These are phyloP conservation scores for Solea solea DNA, from an alignment of 2,113 vertebrate genomes.

Conservation along the genomic window DNA sequence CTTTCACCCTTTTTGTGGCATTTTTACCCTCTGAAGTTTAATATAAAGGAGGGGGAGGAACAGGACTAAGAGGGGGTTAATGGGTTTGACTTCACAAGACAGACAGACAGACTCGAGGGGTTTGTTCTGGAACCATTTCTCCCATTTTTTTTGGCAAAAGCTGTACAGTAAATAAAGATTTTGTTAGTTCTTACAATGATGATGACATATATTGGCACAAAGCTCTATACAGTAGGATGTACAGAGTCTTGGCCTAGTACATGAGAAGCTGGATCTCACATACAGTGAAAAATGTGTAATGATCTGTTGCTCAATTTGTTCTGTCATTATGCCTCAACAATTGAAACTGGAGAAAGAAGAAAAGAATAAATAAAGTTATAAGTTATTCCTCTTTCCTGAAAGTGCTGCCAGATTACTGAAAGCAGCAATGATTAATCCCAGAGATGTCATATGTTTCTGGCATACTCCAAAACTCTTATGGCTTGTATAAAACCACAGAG, in stretches of 20 bases:
- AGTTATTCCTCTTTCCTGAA: neutral
- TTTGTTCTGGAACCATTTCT: slow-evolving; percentile 43
- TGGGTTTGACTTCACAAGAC: slow-evolving; percentile 59
- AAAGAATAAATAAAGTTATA: slow-evolving; percentile 7
- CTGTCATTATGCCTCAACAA: slow-evolving; percentile 18
- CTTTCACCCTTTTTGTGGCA: slow-evolving; percentile 17
- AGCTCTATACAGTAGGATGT: slow-evolving; percentile 25
- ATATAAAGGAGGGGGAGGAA: slow-evolving; percentile 15
- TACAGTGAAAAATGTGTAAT: slow-evolving; percentile 8
- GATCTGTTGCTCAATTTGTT: slow-evolving; percentile 25
- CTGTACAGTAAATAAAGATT: slow-evolving; percentile 42
- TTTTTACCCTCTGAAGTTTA: slow-evolving; percentile 27
- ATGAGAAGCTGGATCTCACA: slow-evolving; percentile 36
- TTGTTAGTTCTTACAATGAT: slow-evolving; percentile 29
- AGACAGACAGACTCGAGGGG: slow-evolving; percentile 25
- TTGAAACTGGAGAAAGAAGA: slow-evolving; percentile 20
- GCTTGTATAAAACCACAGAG: slow-evolving; percentile 8
- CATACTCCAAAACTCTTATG: neutral
- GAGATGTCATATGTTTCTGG: slow-evolving; percentile 9
- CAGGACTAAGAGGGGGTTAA: slow-evolving; percentile 39
- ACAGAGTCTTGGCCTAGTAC: slow-evolving; percentile 15
- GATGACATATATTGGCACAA: slow-evolving; percentile 37
- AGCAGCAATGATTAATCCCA: slow-evolving; percentile 26
- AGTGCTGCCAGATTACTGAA: slow-evolving; percentile 17
- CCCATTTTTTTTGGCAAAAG: slow-evolving; percentile 40